phyloP scores from a whole-genome alignment of 1,140 invertebrate genomes.

The Pantala flavescens region DNA sequence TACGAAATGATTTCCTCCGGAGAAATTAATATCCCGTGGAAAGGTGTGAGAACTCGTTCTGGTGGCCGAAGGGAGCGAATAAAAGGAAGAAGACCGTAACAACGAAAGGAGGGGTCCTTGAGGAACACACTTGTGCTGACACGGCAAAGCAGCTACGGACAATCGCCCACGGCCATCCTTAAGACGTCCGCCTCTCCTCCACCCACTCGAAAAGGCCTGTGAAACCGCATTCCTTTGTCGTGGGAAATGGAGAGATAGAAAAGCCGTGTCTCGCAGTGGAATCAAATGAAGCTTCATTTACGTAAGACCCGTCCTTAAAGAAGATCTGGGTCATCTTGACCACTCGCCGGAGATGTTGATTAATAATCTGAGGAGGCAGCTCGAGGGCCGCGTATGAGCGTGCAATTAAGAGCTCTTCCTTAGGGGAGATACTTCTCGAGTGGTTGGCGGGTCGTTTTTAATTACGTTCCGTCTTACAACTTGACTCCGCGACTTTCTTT shows the following conservation, averaged over 20 bases:
- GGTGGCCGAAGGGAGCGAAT: no score
- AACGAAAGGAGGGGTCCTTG: background rate
- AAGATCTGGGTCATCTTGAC: background rate
- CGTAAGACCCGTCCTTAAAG: background rate
- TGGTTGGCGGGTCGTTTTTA: background rate
- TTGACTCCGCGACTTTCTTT: background rate
- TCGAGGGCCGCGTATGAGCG: background rate
- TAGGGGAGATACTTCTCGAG: background rate
- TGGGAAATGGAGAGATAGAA: background rate
- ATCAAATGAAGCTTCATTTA: slow-evolving; percentile 6
- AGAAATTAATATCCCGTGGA: no score
- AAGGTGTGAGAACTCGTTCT: no score
- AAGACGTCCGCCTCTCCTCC: background rate
- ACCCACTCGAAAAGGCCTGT: background rate
- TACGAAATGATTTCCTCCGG: no score
- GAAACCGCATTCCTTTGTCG: background rate
- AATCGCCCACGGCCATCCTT: background rate
- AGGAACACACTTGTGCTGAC: background rate
- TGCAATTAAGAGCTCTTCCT: background rate
- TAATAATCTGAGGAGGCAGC: background rate
- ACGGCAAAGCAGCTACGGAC: background rate
- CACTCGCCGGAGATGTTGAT: background rate
- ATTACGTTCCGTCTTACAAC: background rate
- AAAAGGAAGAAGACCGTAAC: no score
- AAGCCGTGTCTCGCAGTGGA: background rate